Evolutionary conservation across 2,797 vertebrate genomes (phyloP).

Genomic region (Eidolon dupreanum): DNA sequence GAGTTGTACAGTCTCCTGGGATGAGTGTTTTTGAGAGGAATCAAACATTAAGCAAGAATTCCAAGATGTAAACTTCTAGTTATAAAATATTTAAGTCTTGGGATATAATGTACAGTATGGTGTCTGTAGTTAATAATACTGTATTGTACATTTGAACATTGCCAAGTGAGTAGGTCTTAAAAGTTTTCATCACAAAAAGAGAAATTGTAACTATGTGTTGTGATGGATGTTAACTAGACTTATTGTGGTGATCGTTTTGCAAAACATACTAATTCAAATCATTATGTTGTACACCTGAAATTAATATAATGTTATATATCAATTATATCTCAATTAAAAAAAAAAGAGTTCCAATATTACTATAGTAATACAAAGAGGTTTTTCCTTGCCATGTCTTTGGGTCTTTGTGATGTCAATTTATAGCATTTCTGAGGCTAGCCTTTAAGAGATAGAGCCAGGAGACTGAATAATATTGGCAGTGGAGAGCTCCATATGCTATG

Average conservation of each 20-base stretch:
- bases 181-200: neutral
- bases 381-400: neutral
- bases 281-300: neutral
- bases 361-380: fast-evolving
- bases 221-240: neutral
- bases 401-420: neutral
- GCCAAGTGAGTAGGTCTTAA: neutral
- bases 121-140: neutral
- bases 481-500: neutral
- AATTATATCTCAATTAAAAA: neutral
- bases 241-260: neutral
- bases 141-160: neutral
- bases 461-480: neutral
- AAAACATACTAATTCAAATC: neutral
- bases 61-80: neutral
- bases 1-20: neutral
- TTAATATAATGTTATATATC: neutral
- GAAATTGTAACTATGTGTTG: neutral
- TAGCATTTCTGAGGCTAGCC: neutral
- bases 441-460: neutral
- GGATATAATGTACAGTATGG: too few species aligned
- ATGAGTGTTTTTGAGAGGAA: neutral
- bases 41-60: neutral
- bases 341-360: neutral
- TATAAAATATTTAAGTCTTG: neutral